These are phyloP conservation scores for Hybos culiciformis DNA, from an alignment of 2,888 invertebrate species.

Conservation along the genomic window DNA sequence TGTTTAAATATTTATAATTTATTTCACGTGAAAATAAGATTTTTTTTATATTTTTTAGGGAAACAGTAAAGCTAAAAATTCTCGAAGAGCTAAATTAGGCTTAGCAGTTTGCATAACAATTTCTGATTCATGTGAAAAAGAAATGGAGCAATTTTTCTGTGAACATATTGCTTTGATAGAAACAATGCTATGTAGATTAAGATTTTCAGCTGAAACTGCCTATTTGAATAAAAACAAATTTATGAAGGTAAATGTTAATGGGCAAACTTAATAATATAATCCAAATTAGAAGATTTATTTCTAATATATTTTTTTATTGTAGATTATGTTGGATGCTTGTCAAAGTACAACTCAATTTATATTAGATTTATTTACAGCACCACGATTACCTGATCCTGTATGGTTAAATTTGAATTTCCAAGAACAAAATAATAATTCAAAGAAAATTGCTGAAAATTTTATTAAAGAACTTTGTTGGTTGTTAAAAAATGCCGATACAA, in stretches of 20 bases:
- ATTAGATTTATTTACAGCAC: constrained; percentile 52
- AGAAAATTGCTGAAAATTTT: constrained; percentile 37
- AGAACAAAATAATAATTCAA: constrained; percentile 30
- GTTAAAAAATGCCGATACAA: constrained; percentile 60
- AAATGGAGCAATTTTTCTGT: constrained; percentile 59
- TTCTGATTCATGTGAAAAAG: constrained; percentile 43
- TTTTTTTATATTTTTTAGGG: too few species aligned
- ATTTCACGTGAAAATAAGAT: too few species aligned
- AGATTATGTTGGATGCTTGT: constrained; percentile 41
- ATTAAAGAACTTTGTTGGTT: constrained; percentile 49
- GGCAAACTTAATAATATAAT: too few species aligned
- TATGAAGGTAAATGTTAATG: constrained; percentile 36
- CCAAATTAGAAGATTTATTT: background rate
- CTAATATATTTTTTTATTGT: constrained; percentile 3
- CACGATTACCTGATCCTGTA: constrained; percentile 47
- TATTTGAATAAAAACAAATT: constrained; percentile 39
- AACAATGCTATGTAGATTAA: constrained; percentile 55
- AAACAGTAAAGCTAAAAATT: too few species aligned
- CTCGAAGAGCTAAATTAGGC: constrained; percentile 44
- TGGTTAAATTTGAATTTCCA: constrained; percentile 50
- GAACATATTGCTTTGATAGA: constrained; percentile 68
- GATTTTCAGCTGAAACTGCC: constrained; percentile 51
- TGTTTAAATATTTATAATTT: too few species aligned
- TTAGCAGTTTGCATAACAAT: constrained; percentile 50
- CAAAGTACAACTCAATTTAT: constrained; percentile 40